These are phyloP conservation scores for Gryllus bimaculatus DNA, from an alignment of 1,140 invertebrate genomes.

Conservation along the genomic window DNA sequence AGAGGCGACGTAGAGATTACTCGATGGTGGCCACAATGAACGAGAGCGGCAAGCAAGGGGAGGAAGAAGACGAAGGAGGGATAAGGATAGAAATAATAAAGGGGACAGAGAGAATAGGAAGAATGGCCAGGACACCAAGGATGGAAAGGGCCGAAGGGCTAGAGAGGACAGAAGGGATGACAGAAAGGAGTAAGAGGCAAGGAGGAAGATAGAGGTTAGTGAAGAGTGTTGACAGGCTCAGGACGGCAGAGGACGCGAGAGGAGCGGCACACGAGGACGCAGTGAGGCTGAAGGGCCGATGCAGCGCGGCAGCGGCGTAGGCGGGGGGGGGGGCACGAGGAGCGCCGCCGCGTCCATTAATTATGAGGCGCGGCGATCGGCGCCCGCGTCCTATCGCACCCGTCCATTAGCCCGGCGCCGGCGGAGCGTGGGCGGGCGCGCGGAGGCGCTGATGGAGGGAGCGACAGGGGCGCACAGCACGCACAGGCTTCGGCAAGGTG, in stretches of 20 bases:
- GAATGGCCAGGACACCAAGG: too few relatives aligned
- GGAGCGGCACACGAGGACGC: not conserved
- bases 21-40: not conserved
- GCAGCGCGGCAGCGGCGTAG: not conserved
- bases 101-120: not conserved
- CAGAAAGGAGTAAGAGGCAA: not conserved
- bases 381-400: too few relatives aligned
- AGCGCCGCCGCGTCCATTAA: not conserved
- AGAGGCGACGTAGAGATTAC: too few relatives aligned
- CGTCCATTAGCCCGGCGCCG: not conserved
- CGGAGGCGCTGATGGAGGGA: too few relatives aligned
- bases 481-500: too few relatives aligned
- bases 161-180: not conserved
- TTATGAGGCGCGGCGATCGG: not conserved
- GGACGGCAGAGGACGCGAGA: not conserved
- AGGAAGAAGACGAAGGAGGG: not conserved
- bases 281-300: not conserved
- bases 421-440: not conserved
- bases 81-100: not conserved
- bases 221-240: too few relatives aligned
- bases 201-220: too few relatives aligned
- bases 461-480: too few relatives aligned
- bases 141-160: not conserved
- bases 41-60: not conserved
- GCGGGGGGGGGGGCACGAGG: too few relatives aligned